Evolutionary conservation across 2,888 invertebrate species (phyloP).

Genomic region (Conus canariensis): DNA sequence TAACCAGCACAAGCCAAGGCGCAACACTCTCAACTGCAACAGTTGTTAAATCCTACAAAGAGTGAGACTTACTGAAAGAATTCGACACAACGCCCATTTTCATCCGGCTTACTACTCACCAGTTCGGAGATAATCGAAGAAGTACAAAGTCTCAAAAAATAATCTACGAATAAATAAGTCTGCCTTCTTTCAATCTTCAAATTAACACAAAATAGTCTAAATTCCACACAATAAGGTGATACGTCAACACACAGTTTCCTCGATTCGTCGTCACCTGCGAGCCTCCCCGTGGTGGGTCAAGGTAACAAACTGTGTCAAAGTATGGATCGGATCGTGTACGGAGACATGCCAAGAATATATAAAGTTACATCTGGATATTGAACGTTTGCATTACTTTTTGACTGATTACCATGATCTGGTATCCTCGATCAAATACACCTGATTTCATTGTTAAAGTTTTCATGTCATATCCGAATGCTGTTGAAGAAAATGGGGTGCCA

Average conservation of each 20-base stretch:
- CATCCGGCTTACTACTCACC: not conserved
- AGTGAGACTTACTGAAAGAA: not conserved
- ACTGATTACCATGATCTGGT: not conserved
- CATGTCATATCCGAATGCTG: not conserved
- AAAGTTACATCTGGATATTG: not conserved
- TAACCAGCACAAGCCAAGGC: not conserved
- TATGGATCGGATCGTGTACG: constrained; percentile 28
- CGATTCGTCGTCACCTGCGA: constrained; percentile 26
- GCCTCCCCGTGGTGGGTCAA: constrained; percentile 31
- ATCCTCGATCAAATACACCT: too few relatives aligned
- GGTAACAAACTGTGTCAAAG: constrained; percentile 36
- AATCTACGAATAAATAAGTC: not conserved
- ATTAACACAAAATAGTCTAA: not conserved
- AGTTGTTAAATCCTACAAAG: not conserved
- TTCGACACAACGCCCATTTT: constrained; percentile 5
- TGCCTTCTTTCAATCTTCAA: not conserved
- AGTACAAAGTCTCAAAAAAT: not conserved
- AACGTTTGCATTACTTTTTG: not conserved
- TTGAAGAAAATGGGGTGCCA: not conserved
- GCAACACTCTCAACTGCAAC: not conserved
- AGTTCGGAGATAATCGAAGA: not conserved
- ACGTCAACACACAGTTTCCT: constrained; percentile 20
- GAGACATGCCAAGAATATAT: not conserved
- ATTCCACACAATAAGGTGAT: constrained; percentile 28
- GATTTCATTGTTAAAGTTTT: not conserved